A percentile compares a stretch with the other conserved stretches of the same genome.
Conservation (phyloP, 2,888 invertebrate genomes). For the Catocala sponsa region DNA sequence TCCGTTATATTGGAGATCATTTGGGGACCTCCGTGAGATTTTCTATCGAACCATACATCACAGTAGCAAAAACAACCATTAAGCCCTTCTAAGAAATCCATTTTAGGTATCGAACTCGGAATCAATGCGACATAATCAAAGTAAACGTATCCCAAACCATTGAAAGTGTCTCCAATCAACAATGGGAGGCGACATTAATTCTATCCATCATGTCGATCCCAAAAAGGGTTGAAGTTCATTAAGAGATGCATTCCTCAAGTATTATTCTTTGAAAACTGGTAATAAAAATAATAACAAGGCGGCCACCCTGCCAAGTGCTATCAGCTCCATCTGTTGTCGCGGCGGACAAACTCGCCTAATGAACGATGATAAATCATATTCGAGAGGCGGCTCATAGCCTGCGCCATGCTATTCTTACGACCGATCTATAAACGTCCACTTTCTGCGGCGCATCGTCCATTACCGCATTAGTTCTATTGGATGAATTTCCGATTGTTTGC, state of each 20-base stretch:
- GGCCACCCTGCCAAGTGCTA: slow-evolving; percentile 89
- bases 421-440: slow-evolving; percentile 48
- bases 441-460: slow-evolving; percentile 52
- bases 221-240: slow-evolving; percentile 88
- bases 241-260: slow-evolving; percentile 87
- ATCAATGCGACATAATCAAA: slow-evolving; percentile 74
- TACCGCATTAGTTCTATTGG: slow-evolving; percentile 42
- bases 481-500: background rate
- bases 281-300: slow-evolving; percentile 88
- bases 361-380: slow-evolving; percentile 89
- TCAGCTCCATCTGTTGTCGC: slow-evolving; percentile 88
- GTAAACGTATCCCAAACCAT: slow-evolving; percentile 69
- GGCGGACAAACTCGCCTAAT: slow-evolving; percentile 88
- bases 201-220: slow-evolving; percentile 85
- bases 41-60: slow-evolving; percentile 51
- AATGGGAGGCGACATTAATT: slow-evolving; percentile 86
- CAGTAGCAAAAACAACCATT: slow-evolving; percentile 53
- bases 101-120: slow-evolving; percentile 62
- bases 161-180: slow-evolving; percentile 85
- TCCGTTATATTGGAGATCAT: slow-evolving; percentile 41
- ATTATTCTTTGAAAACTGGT: slow-evolving; percentile 88
- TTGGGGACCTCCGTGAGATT: slow-evolving; percentile 33
- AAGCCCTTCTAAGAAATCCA: slow-evolving; percentile 63
- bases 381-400: slow-evolving; percentile 83
- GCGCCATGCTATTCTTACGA: slow-evolving; percentile 72